These are phyloP conservation scores for Heliocidaris erythrogramma DNA, from an alignment of 35 echinoderm and acorn worm species.

Conservation along the genomic window DNA sequence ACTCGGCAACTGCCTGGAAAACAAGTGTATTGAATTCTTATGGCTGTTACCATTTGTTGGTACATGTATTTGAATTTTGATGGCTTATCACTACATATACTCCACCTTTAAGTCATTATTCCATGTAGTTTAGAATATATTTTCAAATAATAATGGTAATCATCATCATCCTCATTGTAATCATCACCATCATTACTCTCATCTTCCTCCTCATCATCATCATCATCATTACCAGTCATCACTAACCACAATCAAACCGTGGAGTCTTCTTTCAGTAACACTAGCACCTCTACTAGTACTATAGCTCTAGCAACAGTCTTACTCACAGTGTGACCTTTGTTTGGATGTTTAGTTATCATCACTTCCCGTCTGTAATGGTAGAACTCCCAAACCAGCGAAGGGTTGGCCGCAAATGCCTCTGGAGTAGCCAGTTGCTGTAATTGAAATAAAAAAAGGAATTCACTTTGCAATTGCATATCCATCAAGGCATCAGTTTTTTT, in stretches of 20 bases:
- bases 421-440: constrained; percentile 87
- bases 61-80: too few species aligned
- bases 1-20: constrained; percentile 84
- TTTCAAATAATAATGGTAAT: not conserved
- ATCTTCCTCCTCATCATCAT: not conserved
- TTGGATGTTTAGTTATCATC: constrained; percentile 83
- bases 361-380: constrained; percentile 92
- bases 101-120: too few species aligned
- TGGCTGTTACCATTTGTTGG: too few species aligned
- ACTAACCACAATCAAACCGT: too few species aligned
- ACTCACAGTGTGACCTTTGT: constrained; percentile 71
- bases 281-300: not conserved
- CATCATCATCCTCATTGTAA: not conserved
- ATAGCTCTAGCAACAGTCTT: not conserved
- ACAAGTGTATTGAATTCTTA: not conserved
- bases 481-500: too few species aligned
- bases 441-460: constrained; percentile 6
- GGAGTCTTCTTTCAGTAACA: too few species aligned
- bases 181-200: not conserved
- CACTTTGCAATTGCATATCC: not conserved
- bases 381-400: constrained; percentile 97
- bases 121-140: too few species aligned
- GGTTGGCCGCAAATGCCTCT: constrained; percentile 79
- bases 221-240: not conserved
- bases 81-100: too few species aligned